Base-by-base conservation (phyloP, 2,888 invertebrate genomes). In the Lottia scabra region DNA sequence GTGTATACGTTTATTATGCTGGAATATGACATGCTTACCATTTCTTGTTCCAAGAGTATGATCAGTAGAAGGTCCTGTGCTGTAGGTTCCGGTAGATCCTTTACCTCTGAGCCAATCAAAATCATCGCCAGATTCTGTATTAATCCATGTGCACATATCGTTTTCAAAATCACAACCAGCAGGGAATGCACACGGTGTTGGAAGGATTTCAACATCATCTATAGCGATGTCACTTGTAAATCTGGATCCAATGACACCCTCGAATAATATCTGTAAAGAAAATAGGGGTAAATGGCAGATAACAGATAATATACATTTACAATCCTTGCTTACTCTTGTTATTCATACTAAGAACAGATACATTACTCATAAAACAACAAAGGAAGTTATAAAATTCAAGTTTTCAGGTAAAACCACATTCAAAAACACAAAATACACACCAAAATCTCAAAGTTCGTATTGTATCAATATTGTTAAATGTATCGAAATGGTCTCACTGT, bases 11-110 rank as follows among this genome's bases (percentile, higher is more conserved):
- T 62, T 62, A 23, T 13, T 26, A n/a, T 62, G 8, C 13, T 23
- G 19, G 6, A 62, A 3, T 6, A n/a, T 19, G 19, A 38, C 19
- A 63, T 62, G 64, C 73, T 91, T 91, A 74, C 93, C 92, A 65
- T 73, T 71, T 38, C 80, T 80, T 76, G 92, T 92, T 72, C 87
- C 93, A 84, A 93, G 95, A 0, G 96, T 96, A 87, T 96, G 96
- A 91, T 97, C 97, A 85, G 91, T 92, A 83, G 93, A 93, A 0
- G 96, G 95, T 0, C 96, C 96, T 0, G 95, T 95, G 12, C 73
- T 66, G 1, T 43, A 26, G n/a, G 78, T 76, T 8, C 68, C n/a
- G 1, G 84, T 85, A 38, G 72, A 56, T 15, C 84, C 84, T 67
- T 83, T 75, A 15, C 72, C 71, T 65, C 78, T 74, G 6, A 75